Evolutionary conservation across 2,113 vertebrate genomes (phyloP), one percentile per base, ranked within the genome.

Genomic region (Mugil cephalus): DNA sequence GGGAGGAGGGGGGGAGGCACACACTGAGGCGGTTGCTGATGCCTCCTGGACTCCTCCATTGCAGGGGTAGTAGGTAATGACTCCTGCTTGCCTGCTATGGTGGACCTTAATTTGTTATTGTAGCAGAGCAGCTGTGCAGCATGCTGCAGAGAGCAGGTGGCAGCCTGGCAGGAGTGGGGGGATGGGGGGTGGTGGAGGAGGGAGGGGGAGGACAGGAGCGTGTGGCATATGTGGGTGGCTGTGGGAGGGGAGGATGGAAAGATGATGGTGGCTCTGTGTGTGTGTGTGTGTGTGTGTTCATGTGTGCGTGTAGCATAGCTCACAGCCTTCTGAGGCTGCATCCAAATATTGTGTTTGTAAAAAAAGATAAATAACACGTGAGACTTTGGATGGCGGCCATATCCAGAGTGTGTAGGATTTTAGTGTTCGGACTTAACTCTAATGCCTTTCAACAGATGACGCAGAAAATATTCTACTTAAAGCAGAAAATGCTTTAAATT

Each of bases 81-180:
- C 81, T 84, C 79, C 83, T 88, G 81, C 82, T 71, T 79, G 73
- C 69, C 84, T 67, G 78, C 85, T 79, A 86, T 43, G 51, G 90
- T 82, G 90, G 91, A 88, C 91, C 91, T 91, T 94, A 84, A 93
- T 93, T 93, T 95, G 94, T 94, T 93, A 91, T 93, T 93, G 92
- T 92, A 90, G 89, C 89, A 42, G 87, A 93, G 93, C 94, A 95
- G 93, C 94, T 95, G 94, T 93, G 92, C 85, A 72, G 86, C 92
- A 92, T 90, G 90, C 91, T 89, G 88, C 81, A 88, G 85, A 81
- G 93, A 94, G 93, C 94, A 95, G 94, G 94, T 95, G 94, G 94
- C 90, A 82, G 91, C 91, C 92, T 93, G 88, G 85, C 91, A 87
- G 90, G 91, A 83, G 86, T 62, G 84, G 87, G 81, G 78, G 67